Base-by-base conservation (phyloP, 2,797 vertebrate genomes). In the Mustela erminea region DNA sequence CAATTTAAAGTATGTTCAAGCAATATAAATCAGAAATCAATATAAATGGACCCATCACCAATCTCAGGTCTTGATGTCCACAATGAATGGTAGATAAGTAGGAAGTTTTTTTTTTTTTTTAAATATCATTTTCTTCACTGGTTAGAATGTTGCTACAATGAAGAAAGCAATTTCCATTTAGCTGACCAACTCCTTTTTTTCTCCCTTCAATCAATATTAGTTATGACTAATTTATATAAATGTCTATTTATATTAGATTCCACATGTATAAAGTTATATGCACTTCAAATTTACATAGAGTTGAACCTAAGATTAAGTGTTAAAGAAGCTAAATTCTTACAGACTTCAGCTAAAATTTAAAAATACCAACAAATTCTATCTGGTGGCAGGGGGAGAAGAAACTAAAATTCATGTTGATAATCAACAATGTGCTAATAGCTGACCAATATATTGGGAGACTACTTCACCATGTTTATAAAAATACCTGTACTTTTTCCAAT, bases 11-110 rank as follows among this genome's bases (percentile, higher is more conserved):
- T 70, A 66, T 29, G 17, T 38, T 81, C 18, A 80, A 72, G 35
- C 32, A 88, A 32, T 56, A 93, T 89, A 92, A 78, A 90, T 96
- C 20, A 90, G 43, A 95, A 96, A 85, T 74, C 32, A 81, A 52
- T 89, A 93, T 15, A 56, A 21, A 49, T 23, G 74, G 10, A 18
- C 10, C 15, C 75, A 64, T 77, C 80, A 60, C 23, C 38, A 95
- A 64, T 68, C 4, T 0, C 52, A 80, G 4, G 18, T n/a, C 4
- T 90, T 62, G 4, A 90, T 87, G n/a, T 72, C 27, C 21, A 70
- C 23, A 60, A 5, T 46, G 64, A 97, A 77, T 72, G 75, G 81
- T 1, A 93, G 8, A n/a, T 5, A 96, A 94, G 93, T 49, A 74
- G 15, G 35, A 64, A 78, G 4, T 87, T 68, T 87, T 82, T 86